These are phyloP conservation scores for Chorisops tibialis DNA, from an alignment of 2,888 invertebrate species.

Conservation along the genomic window DNA sequence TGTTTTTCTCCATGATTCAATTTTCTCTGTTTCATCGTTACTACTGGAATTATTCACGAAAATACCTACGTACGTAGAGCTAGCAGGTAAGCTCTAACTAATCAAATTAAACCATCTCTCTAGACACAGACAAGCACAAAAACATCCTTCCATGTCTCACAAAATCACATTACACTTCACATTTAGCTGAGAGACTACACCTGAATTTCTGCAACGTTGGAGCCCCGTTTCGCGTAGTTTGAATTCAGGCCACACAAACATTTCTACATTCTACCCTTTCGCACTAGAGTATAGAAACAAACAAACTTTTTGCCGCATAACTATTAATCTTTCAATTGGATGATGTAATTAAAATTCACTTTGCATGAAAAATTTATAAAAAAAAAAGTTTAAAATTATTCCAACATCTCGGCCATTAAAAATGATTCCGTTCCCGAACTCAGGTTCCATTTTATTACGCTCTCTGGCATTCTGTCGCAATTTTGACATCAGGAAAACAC, in stretches of 20 bases:
- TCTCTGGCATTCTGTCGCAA: too few relatives aligned
- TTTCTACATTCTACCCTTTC: not conserved
- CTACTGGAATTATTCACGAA: too few relatives aligned
- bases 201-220: not conserved
- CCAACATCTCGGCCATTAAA: not conserved
- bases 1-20: too few relatives aligned
- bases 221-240: not conserved
- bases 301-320: constrained; percentile 13
- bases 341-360: constrained; percentile 25
- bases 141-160: too few relatives aligned
- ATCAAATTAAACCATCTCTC: too few relatives aligned
- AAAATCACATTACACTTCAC: too few relatives aligned
- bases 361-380: constrained; percentile 3
- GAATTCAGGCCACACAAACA: constrained; percentile 12
- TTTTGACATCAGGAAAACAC: not conserved
- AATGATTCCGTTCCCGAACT: constrained; percentile 4
- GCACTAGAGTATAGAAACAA: not conserved
- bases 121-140: too few relatives aligned
- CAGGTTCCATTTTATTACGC: constrained; percentile 11
- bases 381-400: constrained; percentile 1
- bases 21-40: too few relatives aligned
- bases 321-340: constrained; percentile 7
- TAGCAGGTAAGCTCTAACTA: too few relatives aligned
- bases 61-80: too few relatives aligned
- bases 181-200: not conserved